Base-by-base conservation (phyloP, 2,113 vertebrate species). In the Andinoacara biseriatus region DNA sequence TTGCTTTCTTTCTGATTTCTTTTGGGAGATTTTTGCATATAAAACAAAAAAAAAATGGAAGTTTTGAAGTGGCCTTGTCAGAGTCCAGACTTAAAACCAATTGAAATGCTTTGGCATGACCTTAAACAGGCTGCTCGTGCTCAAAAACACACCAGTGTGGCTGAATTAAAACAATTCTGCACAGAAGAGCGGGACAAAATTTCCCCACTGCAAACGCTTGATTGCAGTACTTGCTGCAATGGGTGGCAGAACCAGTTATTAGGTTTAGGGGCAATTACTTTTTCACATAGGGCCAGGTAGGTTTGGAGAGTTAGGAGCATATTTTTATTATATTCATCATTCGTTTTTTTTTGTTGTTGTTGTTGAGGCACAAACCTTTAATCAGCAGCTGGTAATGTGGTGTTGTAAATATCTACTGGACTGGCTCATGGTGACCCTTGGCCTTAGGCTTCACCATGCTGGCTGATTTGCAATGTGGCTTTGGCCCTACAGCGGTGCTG, bases 391-490 rank as follows among this genome's bases (percentile, higher is more conserved):
- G 14, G 46, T 76, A 76, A 80, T 38, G 78, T 83, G 74, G 33
- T 67, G 49, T 80, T 91, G 83, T 89, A 91, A 93, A 93, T 89
- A 93, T 93, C 93, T 78, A 40, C 40, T 69, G 94, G 38, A 76
- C 91, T 86, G 24, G 93, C 94, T 87, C 93, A 94, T 20, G 10
- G 91, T 95, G 95, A 96, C 92, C 95, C 94, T 92, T 96, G 95
- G 96, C 96, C 85, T 95, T 92, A 92, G 93, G 95, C 96, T 96
- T 96, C 93, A 93, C 95, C 95, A 94, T 94, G 94, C 95, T 92
- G 95, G 33, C 65, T 94, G 95, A 96, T 96, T 96, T 94, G 94
- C 94, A 95, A 95, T 95, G 96, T 94, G 95, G 94, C 95, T 95
- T 92, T 90, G 43, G 93, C 95, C 94, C 93, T 93, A 95, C 93